A percentile compares a stretch with the other conserved stretches of the same genome.
phyloP scores from a whole-genome alignment of 2,113 vertebrate species.

The Cranoglanis bouderius region DNA sequence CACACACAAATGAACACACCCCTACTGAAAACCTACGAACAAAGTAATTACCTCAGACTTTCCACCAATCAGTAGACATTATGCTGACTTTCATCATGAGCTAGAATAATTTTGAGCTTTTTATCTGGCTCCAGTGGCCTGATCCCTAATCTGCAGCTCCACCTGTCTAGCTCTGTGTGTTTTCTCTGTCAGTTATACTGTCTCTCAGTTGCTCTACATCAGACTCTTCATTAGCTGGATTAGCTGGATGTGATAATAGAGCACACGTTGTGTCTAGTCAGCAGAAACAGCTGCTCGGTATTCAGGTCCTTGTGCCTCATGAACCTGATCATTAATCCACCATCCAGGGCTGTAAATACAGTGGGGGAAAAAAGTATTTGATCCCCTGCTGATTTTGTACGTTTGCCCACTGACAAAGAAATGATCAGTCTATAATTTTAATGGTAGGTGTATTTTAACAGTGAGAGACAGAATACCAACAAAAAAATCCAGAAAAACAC shows the following conservation, averaged over 20 bases:
- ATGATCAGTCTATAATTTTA: too few relatives aligned
- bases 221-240: constrained; percentile 9
- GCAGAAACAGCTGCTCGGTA: constrained; percentile 35
- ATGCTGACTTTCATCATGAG: not conserved
- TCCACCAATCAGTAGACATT: not conserved
- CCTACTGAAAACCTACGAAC: not conserved
- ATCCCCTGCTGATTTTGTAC: too few relatives aligned
- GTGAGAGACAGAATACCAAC: too few relatives aligned
- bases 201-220: constrained; percentile 1
- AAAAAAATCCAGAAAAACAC: too few relatives aligned
- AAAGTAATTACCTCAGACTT: not conserved
- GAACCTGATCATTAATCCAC: constrained; percentile 44
- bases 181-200: not conserved
- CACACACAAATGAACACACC: not conserved
- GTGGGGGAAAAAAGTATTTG: too few relatives aligned
- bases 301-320: constrained; percentile 48
- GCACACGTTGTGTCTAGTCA: constrained; percentile 32
- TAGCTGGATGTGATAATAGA: constrained; percentile 23
- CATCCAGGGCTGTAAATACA: not conserved
- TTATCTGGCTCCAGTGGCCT: not conserved
- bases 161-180: not conserved
- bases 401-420: too few relatives aligned
- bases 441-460: too few relatives aligned
- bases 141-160: not conserved
- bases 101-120: not conserved